Base-by-base conservation (phyloP, 2,797 vertebrate species). In the Craterocephalus amniculus region DNA sequence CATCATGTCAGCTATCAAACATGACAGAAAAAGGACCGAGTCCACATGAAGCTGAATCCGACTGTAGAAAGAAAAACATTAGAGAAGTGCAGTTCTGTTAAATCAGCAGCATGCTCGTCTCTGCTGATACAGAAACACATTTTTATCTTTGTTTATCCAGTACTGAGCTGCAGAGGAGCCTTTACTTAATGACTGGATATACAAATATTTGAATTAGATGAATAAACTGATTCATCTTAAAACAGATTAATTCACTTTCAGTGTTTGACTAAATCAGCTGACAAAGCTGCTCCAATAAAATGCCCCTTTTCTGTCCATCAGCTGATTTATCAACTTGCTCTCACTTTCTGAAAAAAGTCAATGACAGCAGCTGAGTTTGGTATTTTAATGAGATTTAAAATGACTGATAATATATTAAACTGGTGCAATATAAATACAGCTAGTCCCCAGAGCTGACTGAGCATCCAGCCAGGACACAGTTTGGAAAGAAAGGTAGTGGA, bases 31-130 rank as follows among this genome's bases (percentile, higher is more conserved):
- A 34, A 43, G 4, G 24, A 61, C 3, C 7, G 14, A 20, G 27
- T 65, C 74, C 72, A 77, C 79, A 57, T 58, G 70, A 81, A 79
- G 63, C 72, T 49, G 12, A 18, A 2, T 27, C 11, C 0, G 27
- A n/a, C 22, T 36, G 27, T 27, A 61, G 70, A 70, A 63, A 2
- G 7, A 6, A 36, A 11, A 24, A 51, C 26, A 51, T 0, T 4
- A 9, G 1, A 11, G 10, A 20, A 14, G 2, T 16, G 13, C 0
- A 35, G 29, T 34, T 52, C 4, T 24, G 6, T 29, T 14, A 7
- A n/a, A 22, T 26, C 14, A 52, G 0, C 18, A 1, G 12, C 2
- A 2, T 2, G 40, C 4, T 18, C 26, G 7, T 29, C 51, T 54
- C 51, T 14, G 6, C 40, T 12, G 26, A 29, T 29, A 18, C 45